Evolutionary conservation across 1,140 invertebrate species (phyloP).

Genomic region (Eriosoma lanigerum): DNA sequence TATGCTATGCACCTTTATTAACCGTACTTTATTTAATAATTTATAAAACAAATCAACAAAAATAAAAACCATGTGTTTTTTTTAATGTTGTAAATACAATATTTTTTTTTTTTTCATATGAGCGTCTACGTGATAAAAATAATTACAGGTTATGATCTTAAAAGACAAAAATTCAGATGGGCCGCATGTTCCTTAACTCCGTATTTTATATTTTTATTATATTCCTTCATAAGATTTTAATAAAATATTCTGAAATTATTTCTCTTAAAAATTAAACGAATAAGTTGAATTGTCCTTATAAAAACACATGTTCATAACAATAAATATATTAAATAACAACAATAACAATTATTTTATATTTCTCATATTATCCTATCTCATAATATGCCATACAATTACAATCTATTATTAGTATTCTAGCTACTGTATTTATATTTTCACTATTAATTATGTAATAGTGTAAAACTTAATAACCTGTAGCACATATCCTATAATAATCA

Average conservation of each 20-base stretch:
- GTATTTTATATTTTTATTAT: neutral
- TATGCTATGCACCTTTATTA: no score
- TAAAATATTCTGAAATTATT: constrained; percentile 10
- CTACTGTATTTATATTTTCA: no score
- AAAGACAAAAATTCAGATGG: neutral
- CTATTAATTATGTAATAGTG: no score
- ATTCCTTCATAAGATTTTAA: neutral
- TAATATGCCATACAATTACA: no score
- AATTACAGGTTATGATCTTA: constrained; percentile 33
- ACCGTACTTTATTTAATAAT: no score
- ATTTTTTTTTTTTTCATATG: neutral
- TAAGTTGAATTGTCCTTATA: constrained; percentile 2
- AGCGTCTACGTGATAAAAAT: constrained; percentile 1
- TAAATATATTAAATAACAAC: neutral
- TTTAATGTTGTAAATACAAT: neutral
- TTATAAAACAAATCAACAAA: neutral
- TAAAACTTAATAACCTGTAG: no score
- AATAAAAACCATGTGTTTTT: neutral
- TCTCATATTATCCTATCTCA: no score
- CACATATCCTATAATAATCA: no score
- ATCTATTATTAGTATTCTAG: no score
- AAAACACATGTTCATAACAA: neutral
- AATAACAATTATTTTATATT: neutral
- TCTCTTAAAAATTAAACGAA: constrained; percentile 6
- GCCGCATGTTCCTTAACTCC: neutral